Evolutionary conservation across 2,888 invertebrate genomes (phyloP), one percentile per base, ranked within the genome.

Genomic region (Drosophila fulvimacula): DNA sequence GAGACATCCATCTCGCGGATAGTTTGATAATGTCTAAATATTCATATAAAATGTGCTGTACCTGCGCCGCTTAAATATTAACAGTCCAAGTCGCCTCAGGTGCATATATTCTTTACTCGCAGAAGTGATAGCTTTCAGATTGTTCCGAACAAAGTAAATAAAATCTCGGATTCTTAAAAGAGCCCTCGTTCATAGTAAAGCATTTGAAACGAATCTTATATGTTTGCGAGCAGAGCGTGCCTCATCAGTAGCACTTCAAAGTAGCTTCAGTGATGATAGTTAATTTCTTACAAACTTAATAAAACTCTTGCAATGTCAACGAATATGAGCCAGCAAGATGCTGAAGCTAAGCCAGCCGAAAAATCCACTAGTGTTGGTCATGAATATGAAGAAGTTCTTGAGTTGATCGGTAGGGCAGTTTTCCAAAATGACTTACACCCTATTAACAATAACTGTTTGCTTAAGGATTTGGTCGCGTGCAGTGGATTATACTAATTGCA

Each of bases 391-490:
- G 89, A 87, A 46, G 81, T 91, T 24, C 80, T 91, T 15, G 69
- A 81, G 15, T 13, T 89, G 21, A 90, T 91, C 59, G 90, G 89
- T 89, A 89, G 6, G 57, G 6, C 9, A 34, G n/a, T 5, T 21
- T 27, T 39, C 17, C 15, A 9, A 2, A 13, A 46, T 39, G 24
- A 11, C 0, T 17, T 30, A 15, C 13, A 4, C 6, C 3, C 2
- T 53, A 59, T 46, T 41, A 15, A 21, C 34, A 5, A 36, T 24
- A 17, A n/a, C 15, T 44, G 15, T 3, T 44, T 17, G 5, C 6
- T 52, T 13, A 91, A 95, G 95, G 95, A 49, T 95, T 94, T 79
- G 96, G 96, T 0, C 87, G 92, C n/a, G 95, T 94, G 90, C 95
- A 96, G 86, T 91, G 95, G 61, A 90, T 93, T 34, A 93, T 95